phyloP scores from a whole-genome alignment of 2,888 invertebrate species.

The Athalia cordata region DNA sequence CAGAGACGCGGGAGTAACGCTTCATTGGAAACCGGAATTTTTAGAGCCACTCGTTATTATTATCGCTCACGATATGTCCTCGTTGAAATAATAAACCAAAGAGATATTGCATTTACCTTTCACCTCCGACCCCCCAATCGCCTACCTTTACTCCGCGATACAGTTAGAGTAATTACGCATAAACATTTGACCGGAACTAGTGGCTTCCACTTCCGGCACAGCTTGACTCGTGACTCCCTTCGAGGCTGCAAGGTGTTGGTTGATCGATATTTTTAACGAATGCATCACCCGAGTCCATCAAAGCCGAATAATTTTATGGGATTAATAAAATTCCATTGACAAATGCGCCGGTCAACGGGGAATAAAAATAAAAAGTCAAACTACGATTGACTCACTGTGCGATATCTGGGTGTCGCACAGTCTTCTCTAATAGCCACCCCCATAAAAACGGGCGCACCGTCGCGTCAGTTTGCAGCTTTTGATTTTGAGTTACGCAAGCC shows the following conservation, averaged over 20 bases:
- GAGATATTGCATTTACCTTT: conserved; percentile 1
- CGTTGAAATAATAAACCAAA: neutral
- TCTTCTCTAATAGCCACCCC: conserved; percentile 54
- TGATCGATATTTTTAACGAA: conserved; percentile 36
- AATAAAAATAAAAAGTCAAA: conserved; percentile 12
- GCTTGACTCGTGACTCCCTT: conserved; percentile 57
- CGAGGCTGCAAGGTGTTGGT: neutral
- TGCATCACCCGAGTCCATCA: conserved; percentile 20
- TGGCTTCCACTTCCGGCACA: conserved; percentile 62
- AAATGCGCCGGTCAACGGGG: neutral
- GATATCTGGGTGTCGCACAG: conserved; percentile 71
- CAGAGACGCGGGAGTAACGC: too few species aligned
- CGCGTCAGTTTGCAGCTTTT: neutral
- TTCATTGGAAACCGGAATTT: neutral
- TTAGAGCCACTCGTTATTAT: too few species aligned
- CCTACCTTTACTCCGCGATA: conserved; percentile 34
- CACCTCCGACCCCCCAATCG: conserved; percentile 28
- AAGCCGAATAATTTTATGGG: neutral
- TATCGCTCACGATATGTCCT: too few species aligned
- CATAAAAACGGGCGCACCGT: neutral
- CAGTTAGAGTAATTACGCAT: conserved; percentile 58
- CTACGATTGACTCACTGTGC: conserved; percentile 71
- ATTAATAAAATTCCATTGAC: conserved; percentile 12
- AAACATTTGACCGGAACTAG: conserved; percentile 65
- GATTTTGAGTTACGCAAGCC: neutral